Percentiles rank a stretch among this genome's conserved stretches.
phyloP scores from a whole-genome alignment of 2,113 vertebrate species.

The Lynx canadensis region DNA sequence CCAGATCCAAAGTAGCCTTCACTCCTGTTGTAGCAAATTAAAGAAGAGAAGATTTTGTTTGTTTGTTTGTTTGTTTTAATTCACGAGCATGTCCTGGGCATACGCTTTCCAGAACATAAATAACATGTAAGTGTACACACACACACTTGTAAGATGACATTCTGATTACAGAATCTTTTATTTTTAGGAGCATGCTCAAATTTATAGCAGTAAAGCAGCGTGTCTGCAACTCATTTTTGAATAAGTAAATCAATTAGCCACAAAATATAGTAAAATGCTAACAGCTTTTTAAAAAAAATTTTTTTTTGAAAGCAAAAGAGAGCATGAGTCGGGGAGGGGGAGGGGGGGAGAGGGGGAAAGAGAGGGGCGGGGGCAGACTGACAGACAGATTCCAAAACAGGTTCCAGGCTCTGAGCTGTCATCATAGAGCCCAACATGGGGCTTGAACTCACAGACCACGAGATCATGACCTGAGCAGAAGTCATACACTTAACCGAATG shows the following conservation, averaged over 20 bases:
- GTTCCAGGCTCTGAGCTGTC: too few species aligned
- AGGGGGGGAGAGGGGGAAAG: fast-evolving
- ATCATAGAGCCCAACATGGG: too few species aligned
- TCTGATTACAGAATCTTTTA: conserved; percentile 1
- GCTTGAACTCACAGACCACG: too few species aligned
- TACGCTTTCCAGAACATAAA: not conserved
- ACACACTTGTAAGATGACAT: not conserved
- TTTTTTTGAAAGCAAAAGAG: too few species aligned
- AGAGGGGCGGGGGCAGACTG: too few species aligned
- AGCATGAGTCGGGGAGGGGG: too few species aligned
- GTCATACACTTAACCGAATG: too few species aligned
- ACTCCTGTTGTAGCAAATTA: conserved; percentile 7
- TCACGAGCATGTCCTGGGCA: not conserved
- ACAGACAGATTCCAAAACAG: too few species aligned
- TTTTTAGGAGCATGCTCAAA: conserved; percentile 10
- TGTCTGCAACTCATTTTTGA: conserved; percentile 22
- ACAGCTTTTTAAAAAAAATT: too few species aligned
- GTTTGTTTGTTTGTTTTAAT: not conserved
- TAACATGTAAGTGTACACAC: not conserved
- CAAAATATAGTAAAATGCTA: conserved; percentile 4
- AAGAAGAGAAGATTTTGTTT: not conserved
- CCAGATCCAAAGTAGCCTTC: not conserved
- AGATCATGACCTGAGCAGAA: too few species aligned
- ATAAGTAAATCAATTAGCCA: not conserved
- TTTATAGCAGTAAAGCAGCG: not conserved